Conservation (phyloP, 2,888 invertebrate species). For the Podabrus alpinus region DNA sequence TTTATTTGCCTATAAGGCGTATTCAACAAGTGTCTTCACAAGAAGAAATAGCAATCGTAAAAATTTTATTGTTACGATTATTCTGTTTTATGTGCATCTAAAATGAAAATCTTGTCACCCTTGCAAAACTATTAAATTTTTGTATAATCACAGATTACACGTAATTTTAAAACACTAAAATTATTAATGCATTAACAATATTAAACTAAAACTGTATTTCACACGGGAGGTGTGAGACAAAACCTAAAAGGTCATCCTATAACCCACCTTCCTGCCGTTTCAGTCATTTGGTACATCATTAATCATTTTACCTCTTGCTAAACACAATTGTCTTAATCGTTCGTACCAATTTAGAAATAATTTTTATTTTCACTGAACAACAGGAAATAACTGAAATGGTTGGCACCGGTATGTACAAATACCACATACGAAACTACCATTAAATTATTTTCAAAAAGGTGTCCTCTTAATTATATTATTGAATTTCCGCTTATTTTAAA, state of each 20-base stretch:
- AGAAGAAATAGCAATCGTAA: constrained; percentile 9
- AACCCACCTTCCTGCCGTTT: constrained; percentile 26
- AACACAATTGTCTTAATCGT: constrained; percentile 27
- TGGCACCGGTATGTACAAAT: not conserved
- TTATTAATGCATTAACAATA: not conserved
- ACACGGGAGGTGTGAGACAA: constrained; percentile 23
- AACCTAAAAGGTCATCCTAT: constrained; percentile 19
- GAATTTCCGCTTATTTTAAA: not conserved
- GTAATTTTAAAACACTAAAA: not conserved
- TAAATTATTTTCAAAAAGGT: not conserved
- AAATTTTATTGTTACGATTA: constrained; percentile 6
- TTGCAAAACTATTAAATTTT: not conserved
- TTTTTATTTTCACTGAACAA: not conserved
- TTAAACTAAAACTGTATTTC: constrained; percentile 16
- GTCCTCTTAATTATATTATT: not conserved
- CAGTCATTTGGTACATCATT: constrained; percentile 23
- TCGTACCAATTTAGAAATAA: not conserved
- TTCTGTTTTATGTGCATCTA: constrained; percentile 11
- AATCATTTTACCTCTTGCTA: constrained; percentile 23
- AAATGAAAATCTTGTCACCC: constrained; percentile 11
- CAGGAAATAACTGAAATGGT: not conserved
- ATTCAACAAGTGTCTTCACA: constrained; percentile 12
- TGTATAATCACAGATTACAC: not conserved
- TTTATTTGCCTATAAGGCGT: not conserved
- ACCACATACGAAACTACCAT: not conserved